A percentile compares a stretch with the other conserved stretches of the same genome.
phyloP scores from a whole-genome alignment of 2,113 vertebrate species.

The Pelecanus crispus region DNA sequence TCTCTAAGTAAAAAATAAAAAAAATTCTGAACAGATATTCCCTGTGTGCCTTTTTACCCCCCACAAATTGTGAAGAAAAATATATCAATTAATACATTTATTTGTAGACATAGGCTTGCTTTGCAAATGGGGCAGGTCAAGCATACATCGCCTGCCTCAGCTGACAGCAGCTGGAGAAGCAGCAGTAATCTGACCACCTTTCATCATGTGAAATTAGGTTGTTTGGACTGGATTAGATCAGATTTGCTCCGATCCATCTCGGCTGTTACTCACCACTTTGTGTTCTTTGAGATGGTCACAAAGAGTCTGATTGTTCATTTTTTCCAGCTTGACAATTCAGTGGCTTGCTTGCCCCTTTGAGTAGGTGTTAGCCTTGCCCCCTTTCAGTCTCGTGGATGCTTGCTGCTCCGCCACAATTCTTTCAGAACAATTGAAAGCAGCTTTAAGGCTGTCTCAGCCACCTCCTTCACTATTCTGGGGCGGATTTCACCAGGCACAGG shows the following conservation, averaged over 20 bases:
- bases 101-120: not conserved
- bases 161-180: not conserved
- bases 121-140: not conserved
- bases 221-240: constrained; percentile 34
- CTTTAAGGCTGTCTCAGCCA: not conserved
- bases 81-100: not conserved
- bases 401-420: not conserved
- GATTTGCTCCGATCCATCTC: not conserved
- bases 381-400: not conserved
- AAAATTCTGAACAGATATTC: not conserved
- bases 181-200: not conserved
- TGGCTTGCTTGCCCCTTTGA: not conserved
- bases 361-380: not conserved
- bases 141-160: not conserved
- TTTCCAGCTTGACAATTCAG: not conserved
- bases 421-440: not conserved
- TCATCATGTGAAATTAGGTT: constrained; percentile 20
- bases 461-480: not conserved
- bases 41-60: not conserved
- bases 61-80: not conserved
- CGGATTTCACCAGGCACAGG: not conserved
- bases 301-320: constrained; percentile 34
- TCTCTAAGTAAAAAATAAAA: not conserved
- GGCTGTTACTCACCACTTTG: not conserved
- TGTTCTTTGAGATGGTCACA: constrained; percentile 4